phyloP scores from a whole-genome alignment of 2,113 vertebrate genomes.

The Chlamydotis undulata region DNA sequence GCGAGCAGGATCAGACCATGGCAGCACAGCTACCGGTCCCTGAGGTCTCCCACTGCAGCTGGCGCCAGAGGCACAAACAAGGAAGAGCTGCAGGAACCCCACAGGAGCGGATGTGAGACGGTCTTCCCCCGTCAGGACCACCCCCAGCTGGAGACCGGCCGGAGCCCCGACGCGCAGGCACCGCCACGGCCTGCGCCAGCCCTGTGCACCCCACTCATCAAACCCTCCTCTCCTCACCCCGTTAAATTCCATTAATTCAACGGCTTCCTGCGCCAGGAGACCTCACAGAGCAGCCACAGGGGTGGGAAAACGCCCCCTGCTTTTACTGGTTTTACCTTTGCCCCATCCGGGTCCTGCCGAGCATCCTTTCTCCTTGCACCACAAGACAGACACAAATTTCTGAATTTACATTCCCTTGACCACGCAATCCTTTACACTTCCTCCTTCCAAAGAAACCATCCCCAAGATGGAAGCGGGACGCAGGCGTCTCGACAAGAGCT shows the following conservation, averaged over 20 bases:
- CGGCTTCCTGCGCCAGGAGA: background rate
- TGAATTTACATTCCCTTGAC: background rate
- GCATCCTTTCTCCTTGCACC: background rate
- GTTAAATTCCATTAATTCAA: background rate
- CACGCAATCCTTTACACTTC: background rate
- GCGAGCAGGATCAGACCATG: background rate
- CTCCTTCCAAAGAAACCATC: background rate
- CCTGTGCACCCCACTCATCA: fast-evolving
- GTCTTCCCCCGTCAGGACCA: background rate
- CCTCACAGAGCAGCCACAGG: background rate
- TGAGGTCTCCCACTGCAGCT: background rate
- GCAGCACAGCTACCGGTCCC: background rate
- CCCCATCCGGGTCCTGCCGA: fast-evolving
- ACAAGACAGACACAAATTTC: fast-evolving
- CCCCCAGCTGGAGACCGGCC: fast-evolving
- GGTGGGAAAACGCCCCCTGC: background rate
- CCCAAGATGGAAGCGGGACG: background rate
- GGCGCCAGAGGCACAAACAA: background rate
- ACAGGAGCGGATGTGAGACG: fast-evolving
- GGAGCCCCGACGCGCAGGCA: fast-evolving
- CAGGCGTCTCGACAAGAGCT: background rate
- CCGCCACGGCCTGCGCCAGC: fast-evolving
- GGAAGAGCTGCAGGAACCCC: background rate
- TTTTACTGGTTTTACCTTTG: background rate
- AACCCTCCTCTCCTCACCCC: background rate